phyloP scores from a whole-genome alignment of 2,113 vertebrate genomes.

The Pomatorhinus ruficollis region DNA sequence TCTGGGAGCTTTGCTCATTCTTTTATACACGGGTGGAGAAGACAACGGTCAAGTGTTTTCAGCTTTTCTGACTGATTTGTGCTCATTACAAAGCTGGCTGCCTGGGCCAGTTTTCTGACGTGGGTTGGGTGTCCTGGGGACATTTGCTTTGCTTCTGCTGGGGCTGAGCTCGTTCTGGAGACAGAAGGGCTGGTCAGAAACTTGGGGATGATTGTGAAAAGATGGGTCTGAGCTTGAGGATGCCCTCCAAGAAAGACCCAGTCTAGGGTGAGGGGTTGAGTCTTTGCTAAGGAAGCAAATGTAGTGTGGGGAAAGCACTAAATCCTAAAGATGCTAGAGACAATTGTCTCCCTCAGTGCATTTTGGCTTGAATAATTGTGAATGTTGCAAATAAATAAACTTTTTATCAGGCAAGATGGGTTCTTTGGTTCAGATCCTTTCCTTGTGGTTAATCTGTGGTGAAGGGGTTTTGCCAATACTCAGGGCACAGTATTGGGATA shows the following conservation, averaged over 20 bases:
- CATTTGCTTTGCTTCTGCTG: neutral
- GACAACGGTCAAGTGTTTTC: constrained; percentile 23
- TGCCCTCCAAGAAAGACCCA: neutral
- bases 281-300: neutral
- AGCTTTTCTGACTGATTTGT: neutral
- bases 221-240: neutral
- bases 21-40: neutral
- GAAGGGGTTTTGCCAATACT: neutral
- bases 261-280: accelerated
- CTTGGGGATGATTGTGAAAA: neutral
- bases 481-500: neutral
- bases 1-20: constrained; percentile 34
- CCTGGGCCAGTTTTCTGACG: neutral
- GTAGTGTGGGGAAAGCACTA: neutral
- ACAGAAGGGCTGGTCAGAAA: neutral
- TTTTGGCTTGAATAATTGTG: neutral
- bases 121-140: constrained; percentile 12
- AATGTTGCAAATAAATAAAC: neutral
- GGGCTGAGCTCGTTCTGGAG: neutral
- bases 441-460: neutral
- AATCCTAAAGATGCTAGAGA: neutral
- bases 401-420: neutral
- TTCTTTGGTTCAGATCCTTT: neutral
- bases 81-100: neutral
- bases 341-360: accelerated